Evolutionary conservation across 2,113 vertebrate genomes (phyloP), one percentile per base, ranked within the genome.

Genomic region (Vicugna pacos): DNA sequence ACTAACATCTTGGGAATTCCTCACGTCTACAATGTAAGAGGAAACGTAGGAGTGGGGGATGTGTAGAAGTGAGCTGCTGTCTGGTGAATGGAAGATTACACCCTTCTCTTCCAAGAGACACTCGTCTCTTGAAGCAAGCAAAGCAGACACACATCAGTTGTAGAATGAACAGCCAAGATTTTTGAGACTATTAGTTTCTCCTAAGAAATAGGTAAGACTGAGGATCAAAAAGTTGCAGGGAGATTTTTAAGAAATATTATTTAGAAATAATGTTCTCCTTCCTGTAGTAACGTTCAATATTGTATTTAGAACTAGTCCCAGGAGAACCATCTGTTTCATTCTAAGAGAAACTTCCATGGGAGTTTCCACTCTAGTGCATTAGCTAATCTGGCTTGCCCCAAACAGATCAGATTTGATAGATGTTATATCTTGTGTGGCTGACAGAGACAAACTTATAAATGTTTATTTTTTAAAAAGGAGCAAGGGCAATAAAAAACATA

Each of bases 1-100:
- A 79, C 26, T 52, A 83, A 76, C 38, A 94, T 70, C 76, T 93
- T 97, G 32, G 67, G 89, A 95, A 77, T 95, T 73, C 56, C 50
- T 84, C 60, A 46, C 3, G 7, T 86, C 82, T 82, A 58, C 10
- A 77, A 8, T 70, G 60, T 84, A 82, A 82, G 6, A 54, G 81
- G 24, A 95, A 76, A 87, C 24, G 54, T 6, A 73, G 69, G 69
- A 82, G 35, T 16, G 35, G 67, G 58, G n/a, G 52, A 65, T 50
- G 67, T 83, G 11, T 8, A 64, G 60, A 70, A 70, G 42, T 64
- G 35, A 69, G 20, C n/a, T 89, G 20, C 32, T 88, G 38, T 64
- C 60, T 65, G 24, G 4, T 82, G 64, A 93, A 46, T 30, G 52
- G n/a, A 42, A 64, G 80, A 84, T 69, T 70, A 79, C 20, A 19